Evolutionary conservation across 1,140 invertebrate species (phyloP).

Genomic region (Protaetia brevitarsis): DNA sequence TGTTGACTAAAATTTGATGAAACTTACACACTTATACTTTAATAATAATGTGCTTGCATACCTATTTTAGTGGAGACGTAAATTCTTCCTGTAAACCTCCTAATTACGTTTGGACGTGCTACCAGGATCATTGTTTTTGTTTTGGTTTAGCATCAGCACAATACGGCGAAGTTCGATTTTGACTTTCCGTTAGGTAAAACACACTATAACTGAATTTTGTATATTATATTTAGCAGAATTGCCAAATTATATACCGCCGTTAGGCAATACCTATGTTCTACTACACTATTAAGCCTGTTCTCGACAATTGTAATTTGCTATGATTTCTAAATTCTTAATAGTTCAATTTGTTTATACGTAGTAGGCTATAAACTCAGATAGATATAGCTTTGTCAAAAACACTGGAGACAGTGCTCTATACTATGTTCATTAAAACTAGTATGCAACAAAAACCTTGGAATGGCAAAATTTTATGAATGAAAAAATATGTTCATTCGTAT

Average conservation of each 20-base stretch:
- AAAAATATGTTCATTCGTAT: too few species aligned
- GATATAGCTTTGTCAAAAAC: too few species aligned
- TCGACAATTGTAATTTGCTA: background rate
- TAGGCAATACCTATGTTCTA: background rate
- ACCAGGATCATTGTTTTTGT: background rate
- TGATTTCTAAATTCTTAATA: background rate
- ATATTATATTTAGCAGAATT: slow-evolving; percentile 1
- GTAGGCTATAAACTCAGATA: too few species aligned
- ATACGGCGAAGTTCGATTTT: background rate
- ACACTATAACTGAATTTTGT: background rate
- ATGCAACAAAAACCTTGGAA: too few species aligned
- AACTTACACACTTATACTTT: too few species aligned
- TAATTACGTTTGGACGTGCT: background rate
- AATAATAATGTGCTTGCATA: background rate
- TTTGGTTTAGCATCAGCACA: background rate
- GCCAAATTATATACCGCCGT: background rate
- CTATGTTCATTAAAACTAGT: too few species aligned
- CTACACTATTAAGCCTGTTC: background rate
- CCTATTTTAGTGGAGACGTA: background rate
- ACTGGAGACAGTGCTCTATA: too few species aligned
- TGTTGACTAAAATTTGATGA: too few species aligned
- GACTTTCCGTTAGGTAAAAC: background rate
- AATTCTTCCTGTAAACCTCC: background rate
- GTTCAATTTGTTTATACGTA: background rate
- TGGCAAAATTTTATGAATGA: too few species aligned